These are phyloP conservation scores for Scarus forsteni DNA, from an alignment of 2,797 vertebrate species.

Conservation along the genomic window DNA sequence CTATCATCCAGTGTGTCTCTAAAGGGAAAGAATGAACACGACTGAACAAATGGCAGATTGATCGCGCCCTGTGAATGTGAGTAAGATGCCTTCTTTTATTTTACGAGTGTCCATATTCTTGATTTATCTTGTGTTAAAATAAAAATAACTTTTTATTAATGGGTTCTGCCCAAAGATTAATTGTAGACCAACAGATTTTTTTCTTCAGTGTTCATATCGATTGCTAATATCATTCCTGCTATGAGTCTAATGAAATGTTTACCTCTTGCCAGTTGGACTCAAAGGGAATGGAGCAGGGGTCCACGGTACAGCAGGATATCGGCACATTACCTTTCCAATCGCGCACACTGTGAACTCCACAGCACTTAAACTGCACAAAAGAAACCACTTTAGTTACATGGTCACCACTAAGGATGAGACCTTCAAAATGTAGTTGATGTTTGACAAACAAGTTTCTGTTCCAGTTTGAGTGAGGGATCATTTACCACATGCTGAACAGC, in stretches of 20 bases:
- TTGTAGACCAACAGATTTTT: too few species aligned
- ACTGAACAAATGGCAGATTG: too few species aligned
- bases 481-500: constrained; percentile 70
- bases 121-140: too few species aligned
- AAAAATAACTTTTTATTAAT: too few species aligned
- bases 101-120: too few species aligned
- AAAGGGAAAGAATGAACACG: too few species aligned
- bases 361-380: constrained; percentile 74
- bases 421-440: neutral
- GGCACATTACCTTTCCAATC: constrained; percentile 72
- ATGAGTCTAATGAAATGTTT: neutral
- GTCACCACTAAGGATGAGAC: neutral
- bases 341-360: constrained; percentile 63
- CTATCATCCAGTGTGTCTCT: too few species aligned
- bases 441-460: neutral
- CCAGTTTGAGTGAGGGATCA: neutral
- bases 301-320: constrained; percentile 67
- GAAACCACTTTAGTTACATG: neutral
- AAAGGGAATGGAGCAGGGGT: constrained; percentile 56
- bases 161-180: too few species aligned
- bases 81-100: too few species aligned
- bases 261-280: constrained; percentile 71
- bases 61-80: too few species aligned
- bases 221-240: too few species aligned
- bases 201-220: too few species aligned